Evolutionary conservation across 2,113 vertebrate species (phyloP).

Genomic region (Herpetotheres cachinnans): DNA sequence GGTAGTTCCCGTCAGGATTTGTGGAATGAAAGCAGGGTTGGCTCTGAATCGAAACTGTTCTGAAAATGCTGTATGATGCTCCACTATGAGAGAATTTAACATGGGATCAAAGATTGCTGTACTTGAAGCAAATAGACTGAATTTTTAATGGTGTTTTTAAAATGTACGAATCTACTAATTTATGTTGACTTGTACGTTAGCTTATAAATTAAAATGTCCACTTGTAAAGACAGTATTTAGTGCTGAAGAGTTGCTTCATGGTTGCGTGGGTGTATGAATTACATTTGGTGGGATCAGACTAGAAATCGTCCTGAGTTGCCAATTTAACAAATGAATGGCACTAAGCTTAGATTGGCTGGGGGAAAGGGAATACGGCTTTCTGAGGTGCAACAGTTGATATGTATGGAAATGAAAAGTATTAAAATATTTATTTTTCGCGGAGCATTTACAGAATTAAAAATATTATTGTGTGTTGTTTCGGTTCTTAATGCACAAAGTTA

Average conservation of each 20-base stretch:
- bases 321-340: conserved; percentile 28
- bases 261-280: neutral
- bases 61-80: neutral
- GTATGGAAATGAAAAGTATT: conserved; percentile 55
- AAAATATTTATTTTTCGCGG: neutral
- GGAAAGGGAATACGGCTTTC: conserved; percentile 62
- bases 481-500: neutral
- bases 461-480: neutral
- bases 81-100: neutral
- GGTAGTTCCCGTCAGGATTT: neutral
- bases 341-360: neutral
- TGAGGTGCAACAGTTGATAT: conserved; percentile 59
- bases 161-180: neutral
- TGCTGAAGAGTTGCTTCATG: neutral
- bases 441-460: neutral
- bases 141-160: neutral
- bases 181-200: neutral
- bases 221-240: neutral
- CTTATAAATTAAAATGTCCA: neutral
- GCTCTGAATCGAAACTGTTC: neutral
- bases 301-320: neutral
- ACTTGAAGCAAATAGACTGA: neutral
- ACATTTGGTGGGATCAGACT: neutral
- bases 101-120: neutral
- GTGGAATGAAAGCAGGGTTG: neutral